These are phyloP conservation scores for Felis chaus DNA, from an alignment of 2,113 vertebrate species.

Conservation along the genomic window DNA sequence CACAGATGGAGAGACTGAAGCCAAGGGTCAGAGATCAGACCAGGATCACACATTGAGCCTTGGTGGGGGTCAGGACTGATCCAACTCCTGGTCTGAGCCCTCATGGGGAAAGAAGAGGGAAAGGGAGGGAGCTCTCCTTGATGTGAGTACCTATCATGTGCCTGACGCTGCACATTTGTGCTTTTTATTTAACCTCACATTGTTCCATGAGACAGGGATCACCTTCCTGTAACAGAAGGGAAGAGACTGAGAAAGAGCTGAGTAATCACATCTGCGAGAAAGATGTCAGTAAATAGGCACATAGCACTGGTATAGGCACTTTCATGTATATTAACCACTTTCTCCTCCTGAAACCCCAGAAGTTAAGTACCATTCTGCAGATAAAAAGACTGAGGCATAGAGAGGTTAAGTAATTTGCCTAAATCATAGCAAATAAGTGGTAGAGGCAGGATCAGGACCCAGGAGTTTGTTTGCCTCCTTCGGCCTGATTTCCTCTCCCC, in stretches of 20 bases:
- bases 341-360: background rate
- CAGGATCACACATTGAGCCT: background rate
- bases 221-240: background rate
- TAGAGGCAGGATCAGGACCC: background rate
- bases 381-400: background rate
- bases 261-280: background rate
- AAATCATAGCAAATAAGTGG: background rate
- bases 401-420: background rate
- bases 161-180: background rate
- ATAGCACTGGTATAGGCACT: background rate
- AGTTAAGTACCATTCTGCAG: background rate
- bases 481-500: background rate
- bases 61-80: background rate
- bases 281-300: background rate
- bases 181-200: background rate
- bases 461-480: background rate
- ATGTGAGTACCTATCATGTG: background rate
- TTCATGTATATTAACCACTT: background rate
- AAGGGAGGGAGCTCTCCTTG: background rate
- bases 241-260: background rate
- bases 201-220: background rate
- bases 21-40: background rate
- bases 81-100: background rate
- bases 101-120: background rate
- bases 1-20: slow-evolving; percentile 14